phyloP scores from a whole-genome alignment of 2,888 invertebrate species.

The Mythimna albipuncta region DNA sequence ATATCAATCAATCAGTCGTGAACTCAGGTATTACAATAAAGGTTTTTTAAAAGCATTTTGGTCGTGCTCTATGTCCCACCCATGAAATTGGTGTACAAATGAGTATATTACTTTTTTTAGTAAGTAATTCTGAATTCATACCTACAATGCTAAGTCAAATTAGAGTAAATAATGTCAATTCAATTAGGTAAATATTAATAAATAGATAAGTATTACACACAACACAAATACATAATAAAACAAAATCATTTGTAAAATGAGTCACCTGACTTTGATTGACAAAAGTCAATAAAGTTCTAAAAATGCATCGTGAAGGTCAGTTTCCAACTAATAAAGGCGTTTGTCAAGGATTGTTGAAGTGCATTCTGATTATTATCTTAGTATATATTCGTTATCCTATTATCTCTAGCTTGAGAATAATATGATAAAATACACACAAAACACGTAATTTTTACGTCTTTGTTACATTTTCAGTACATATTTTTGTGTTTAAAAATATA shows the following conservation, averaged over 20 bases:
- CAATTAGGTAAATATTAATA: too few relatives aligned
- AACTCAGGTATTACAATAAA: too few relatives aligned
- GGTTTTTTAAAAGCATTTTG: too few relatives aligned
- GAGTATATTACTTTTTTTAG: too few relatives aligned
- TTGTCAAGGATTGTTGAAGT: constrained; percentile 54
- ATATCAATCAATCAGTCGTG: too few relatives aligned
- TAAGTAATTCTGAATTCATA: too few relatives aligned
- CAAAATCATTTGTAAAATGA: constrained; percentile 27
- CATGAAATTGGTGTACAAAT: too few relatives aligned
- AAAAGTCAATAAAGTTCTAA: constrained; percentile 28
- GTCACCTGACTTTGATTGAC: constrained; percentile 31
- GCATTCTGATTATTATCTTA: constrained; percentile 55
- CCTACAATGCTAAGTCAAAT: too few relatives aligned
- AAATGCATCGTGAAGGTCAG: constrained; percentile 51
- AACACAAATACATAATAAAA: constrained; percentile 20
- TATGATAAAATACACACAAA: constrained; percentile 13
- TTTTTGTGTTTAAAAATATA: not conserved
- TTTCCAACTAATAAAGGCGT: constrained; percentile 31
- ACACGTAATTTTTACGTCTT: constrained; percentile 11
- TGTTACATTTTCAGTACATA: constrained; percentile 2
- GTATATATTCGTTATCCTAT: constrained; percentile 46
- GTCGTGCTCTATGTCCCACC: too few relatives aligned
- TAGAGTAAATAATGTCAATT: too few relatives aligned
- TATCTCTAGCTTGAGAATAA: constrained; percentile 30
- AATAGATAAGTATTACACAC: not conserved